A percentile compares a stretch with the other conserved stretches of the same genome.
Conservation (phyloP, 1,140 invertebrate genomes). For the Musca vetustissima region DNA sequence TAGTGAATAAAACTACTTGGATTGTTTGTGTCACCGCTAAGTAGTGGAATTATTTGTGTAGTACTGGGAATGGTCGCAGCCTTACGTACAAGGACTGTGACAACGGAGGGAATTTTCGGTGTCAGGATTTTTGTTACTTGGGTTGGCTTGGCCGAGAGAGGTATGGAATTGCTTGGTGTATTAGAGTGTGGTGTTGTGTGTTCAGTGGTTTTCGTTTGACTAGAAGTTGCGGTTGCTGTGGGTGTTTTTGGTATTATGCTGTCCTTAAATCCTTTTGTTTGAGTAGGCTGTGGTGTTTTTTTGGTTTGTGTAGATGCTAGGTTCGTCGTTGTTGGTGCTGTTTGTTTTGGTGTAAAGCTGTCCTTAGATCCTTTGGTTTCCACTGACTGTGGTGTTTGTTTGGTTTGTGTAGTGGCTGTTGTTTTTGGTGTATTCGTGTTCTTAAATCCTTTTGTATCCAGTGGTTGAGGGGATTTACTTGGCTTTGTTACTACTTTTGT, state of each 20-base stretch:
- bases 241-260: too few species aligned
- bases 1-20: not conserved
- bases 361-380: too few species aligned
- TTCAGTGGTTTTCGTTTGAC: too few species aligned
- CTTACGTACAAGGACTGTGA: not conserved
- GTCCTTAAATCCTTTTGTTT: too few species aligned
- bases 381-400: too few species aligned
- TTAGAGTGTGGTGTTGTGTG: too few species aligned
- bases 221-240: too few species aligned
- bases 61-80: not conserved
- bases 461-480: too few species aligned
- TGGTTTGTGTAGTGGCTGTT: constrained; percentile 1
- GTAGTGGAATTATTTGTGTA: not conserved
- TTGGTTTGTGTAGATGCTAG: not conserved
- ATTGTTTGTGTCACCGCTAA: constrained; percentile 12
- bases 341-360: not conserved
- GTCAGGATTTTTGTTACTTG: not conserved
- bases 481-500: not conserved
- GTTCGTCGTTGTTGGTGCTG: too few species aligned
- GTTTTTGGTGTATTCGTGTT: too few species aligned
- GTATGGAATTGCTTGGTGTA: not conserved
- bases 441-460: too few species aligned
- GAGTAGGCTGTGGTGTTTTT: not conserved
- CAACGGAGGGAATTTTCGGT: not conserved
- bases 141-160: not conserved